Conservation (phyloP, 2,113 vertebrate species). For the Hydrochoerus hydrochaeris region DNA sequence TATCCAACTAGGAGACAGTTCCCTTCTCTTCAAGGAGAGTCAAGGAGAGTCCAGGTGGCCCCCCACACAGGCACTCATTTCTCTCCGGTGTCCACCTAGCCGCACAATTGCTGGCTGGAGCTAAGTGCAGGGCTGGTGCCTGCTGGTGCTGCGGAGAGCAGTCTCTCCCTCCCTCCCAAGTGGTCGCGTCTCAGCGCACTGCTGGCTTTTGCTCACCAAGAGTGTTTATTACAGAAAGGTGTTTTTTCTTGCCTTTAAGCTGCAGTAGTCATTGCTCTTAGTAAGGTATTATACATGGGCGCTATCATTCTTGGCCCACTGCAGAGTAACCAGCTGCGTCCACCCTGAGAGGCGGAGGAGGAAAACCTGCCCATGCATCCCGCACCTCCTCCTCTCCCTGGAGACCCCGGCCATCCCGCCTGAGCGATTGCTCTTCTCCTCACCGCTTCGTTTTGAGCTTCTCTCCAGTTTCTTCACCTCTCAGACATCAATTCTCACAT, state of each 20-base stretch:
- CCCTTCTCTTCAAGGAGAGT: too few species aligned
- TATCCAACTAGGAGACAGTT: too few species aligned
- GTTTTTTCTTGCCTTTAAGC: not conserved
- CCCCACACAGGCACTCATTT: too few species aligned
- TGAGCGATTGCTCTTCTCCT: not conserved
- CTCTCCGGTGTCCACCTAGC: not conserved
- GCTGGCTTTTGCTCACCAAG: not conserved
- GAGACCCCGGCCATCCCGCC: not conserved
- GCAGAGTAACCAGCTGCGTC: not conserved
- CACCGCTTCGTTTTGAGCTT: not conserved
- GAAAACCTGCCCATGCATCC: not conserved
- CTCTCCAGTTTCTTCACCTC: not conserved
- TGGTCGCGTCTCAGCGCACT: not conserved
- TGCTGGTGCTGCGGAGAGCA: accelerated
- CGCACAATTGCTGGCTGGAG: accelerated
- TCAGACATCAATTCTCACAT: not conserved
- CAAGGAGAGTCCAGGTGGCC: too few species aligned
- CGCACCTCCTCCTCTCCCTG: accelerated
- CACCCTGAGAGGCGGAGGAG: not conserved
- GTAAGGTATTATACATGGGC: not conserved
- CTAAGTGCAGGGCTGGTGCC: too few species aligned
- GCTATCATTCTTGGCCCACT: not conserved
- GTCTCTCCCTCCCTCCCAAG: not conserved
- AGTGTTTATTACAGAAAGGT: too few species aligned
- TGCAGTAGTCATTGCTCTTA: not conserved